These are phyloP conservation scores for Bubo bubo DNA, from an alignment of 2,113 vertebrate species.

Conservation along the genomic window DNA sequence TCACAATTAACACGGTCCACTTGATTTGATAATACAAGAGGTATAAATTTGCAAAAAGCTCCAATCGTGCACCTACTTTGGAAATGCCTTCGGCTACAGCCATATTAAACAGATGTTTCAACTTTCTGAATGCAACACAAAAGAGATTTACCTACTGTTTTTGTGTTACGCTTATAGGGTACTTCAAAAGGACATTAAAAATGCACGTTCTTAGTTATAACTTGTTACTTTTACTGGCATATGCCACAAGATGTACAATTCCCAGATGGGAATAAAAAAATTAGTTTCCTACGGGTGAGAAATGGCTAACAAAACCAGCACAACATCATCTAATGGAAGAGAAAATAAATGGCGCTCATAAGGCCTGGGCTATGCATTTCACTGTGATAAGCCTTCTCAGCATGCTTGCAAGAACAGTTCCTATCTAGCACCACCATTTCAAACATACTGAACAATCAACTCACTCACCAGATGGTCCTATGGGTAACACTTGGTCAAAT, in stretches of 20 bases:
- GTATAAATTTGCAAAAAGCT: background rate
- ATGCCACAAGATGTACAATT: slow-evolving; percentile 27
- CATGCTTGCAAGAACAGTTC: background rate
- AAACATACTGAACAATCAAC: background rate
- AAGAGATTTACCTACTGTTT: slow-evolving; percentile 56
- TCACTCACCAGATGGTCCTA: slow-evolving; percentile 35
- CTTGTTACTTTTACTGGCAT: slow-evolving; percentile 57
- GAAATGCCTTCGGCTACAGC: slow-evolving; percentile 47
- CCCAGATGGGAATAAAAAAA: slow-evolving; percentile 54
- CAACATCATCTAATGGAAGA: background rate
- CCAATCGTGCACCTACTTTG: background rate
- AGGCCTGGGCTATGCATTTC: slow-evolving; percentile 25
- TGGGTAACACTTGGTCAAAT: slow-evolving; percentile 24
- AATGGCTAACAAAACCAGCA: slow-evolving; percentile 32
- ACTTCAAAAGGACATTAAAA: slow-evolving; percentile 53
- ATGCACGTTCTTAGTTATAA: slow-evolving; percentile 1
- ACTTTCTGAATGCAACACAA: slow-evolving; percentile 16
- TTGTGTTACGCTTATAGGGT: slow-evolving; percentile 49
- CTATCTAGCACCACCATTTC: background rate
- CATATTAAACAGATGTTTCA: slow-evolving; percentile 58
- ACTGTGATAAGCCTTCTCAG: background rate
- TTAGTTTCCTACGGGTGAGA: background rate
- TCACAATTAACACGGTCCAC: background rate
- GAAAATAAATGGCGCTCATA: background rate
- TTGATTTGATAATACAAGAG: background rate